A percentile compares a stretch with the other conserved stretches of the same genome.
phyloP scores from a whole-genome alignment of 2,113 vertebrate species.

The human (Homo sapiens) region DNA sequence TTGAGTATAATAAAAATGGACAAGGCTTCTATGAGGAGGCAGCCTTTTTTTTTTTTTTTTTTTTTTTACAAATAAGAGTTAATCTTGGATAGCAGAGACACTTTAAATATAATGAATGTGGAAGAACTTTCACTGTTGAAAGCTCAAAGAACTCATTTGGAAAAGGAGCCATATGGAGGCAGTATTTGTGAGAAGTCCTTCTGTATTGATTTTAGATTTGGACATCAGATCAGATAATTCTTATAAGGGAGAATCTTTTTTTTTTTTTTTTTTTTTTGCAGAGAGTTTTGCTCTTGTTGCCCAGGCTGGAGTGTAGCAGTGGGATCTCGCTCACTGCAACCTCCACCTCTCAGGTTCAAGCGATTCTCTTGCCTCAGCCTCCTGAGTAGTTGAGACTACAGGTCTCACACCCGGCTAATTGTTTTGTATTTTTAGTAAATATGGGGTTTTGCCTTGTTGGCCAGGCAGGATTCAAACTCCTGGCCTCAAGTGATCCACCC shows the following conservation, averaged over 20 bases:
- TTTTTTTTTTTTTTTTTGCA: no score
- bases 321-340: no score
- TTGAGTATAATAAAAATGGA: conserved; percentile 47
- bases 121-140: conserved; percentile 53
- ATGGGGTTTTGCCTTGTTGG: no score
- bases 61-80: conserved; percentile 41
- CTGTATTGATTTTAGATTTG: conserved; percentile 57
- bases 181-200: conserved; percentile 71
- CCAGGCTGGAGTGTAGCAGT: no score
- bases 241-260: not conserved
- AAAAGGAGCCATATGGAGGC: conserved; percentile 60
- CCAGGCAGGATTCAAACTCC: no score
- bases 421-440: no score
- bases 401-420: no score
- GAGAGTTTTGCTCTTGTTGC: no score
- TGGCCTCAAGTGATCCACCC: no score
- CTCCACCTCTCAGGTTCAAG: no score
- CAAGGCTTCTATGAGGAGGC: conserved; percentile 36
- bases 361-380: no score
- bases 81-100: conserved; percentile 20
- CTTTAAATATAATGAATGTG: conserved; percentile 50
- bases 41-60: not conserved
- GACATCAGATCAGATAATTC: conserved; percentile 54
- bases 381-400: no score
- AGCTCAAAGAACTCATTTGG: conserved; percentile 58